phyloP scores from a whole-genome alignment of 2,113 vertebrate species.

The Tragelaphus buxtoni region DNA sequence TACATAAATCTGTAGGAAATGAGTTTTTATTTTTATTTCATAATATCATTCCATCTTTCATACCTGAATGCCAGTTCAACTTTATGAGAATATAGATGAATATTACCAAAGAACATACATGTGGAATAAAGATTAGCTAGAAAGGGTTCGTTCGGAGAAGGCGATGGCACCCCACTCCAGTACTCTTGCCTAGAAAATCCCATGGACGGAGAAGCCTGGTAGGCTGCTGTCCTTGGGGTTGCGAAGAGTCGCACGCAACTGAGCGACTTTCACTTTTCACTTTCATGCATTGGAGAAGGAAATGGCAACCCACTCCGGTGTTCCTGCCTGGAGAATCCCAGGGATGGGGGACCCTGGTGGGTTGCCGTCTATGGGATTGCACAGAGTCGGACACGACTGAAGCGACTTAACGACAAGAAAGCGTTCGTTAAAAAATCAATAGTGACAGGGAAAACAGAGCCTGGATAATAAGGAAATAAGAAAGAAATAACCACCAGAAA shows the following conservation, averaged over 20 bases:
- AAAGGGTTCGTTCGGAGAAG: neutral
- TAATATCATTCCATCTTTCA: neutral
- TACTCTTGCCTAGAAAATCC: too few relatives aligned
- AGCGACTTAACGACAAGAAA: too few relatives aligned
- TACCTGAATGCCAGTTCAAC: neutral
- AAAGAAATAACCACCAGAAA: neutral
- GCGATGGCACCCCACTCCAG: too few relatives aligned
- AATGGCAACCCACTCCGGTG: too few relatives aligned
- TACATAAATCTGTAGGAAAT: neutral
- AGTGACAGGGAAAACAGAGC: neutral
- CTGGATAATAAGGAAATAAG: neutral
- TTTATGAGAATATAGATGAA: neutral
- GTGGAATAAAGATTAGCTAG: neutral
- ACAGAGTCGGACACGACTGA: too few relatives aligned
- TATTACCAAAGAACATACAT: neutral
- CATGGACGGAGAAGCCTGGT: too few relatives aligned
- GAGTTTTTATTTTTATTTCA: neutral
- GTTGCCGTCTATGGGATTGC: too few relatives aligned
- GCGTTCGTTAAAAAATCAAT: neutral
- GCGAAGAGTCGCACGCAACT: fast-evolving
- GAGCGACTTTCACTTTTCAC: too few relatives aligned
- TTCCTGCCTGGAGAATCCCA: too few relatives aligned
- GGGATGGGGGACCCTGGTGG: too few relatives aligned
- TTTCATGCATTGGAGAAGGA: too few relatives aligned
- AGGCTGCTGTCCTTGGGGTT: too few relatives aligned